Conservation (phyloP, 2,113 vertebrate genomes). For the Sebastes schlegelii region DNA sequence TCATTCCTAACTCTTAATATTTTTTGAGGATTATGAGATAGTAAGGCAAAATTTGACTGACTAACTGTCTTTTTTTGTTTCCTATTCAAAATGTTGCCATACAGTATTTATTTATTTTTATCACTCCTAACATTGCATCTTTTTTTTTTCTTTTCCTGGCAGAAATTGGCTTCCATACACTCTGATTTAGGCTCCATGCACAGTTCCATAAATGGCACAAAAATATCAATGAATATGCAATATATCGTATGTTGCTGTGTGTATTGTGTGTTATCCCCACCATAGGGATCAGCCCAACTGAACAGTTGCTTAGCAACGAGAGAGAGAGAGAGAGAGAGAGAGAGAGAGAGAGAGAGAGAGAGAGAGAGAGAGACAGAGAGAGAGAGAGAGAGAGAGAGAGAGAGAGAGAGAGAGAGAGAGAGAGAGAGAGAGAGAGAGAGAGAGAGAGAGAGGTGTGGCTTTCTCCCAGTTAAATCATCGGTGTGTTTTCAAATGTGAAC, state of each 20-base stretch:
- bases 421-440: slow-evolving; percentile 23
- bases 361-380: slow-evolving; percentile 28
- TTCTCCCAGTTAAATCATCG: slow-evolving; percentile 51
- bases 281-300: slow-evolving; percentile 52
- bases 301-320: slow-evolving; percentile 80
- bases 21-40: not conserved
- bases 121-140: not conserved
- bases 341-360: slow-evolving; percentile 32
- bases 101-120: not conserved
- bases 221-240: not conserved
- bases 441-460: slow-evolving; percentile 67
- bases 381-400: slow-evolving; percentile 32
- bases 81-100: not conserved
- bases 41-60: not conserved
- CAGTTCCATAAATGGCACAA: not conserved
- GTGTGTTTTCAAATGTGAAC: slow-evolving; percentile 38
- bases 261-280: slow-evolving; percentile 20
- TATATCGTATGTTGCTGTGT: not conserved
- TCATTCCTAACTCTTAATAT: not conserved
- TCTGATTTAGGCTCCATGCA: not conserved
- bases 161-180: not conserved
- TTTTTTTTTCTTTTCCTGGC: not conserved
- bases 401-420: slow-evolving; percentile 23
- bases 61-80: not conserved
- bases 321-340: slow-evolving; percentile 25